Evolutionary conservation across 2,113 vertebrate species (phyloP).

Genomic region (Chaetodon trifascialis): DNA sequence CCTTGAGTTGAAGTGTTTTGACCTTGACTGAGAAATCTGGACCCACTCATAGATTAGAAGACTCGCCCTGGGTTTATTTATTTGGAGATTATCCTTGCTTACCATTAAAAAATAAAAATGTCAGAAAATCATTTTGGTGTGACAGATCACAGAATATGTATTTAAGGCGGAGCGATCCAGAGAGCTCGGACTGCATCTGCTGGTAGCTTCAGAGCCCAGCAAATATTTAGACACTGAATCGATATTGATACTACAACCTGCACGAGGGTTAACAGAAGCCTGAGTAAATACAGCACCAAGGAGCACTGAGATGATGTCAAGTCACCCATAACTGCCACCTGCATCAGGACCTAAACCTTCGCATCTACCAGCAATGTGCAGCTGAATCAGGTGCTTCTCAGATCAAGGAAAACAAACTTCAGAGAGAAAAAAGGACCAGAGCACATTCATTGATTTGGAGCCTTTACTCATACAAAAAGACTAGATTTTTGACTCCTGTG

Average conservation of each 20-base stretch:
- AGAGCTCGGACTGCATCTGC: constrained; percentile 9
- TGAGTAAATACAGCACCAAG: constrained; percentile 25
- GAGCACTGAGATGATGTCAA: background rate
- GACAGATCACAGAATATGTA: constrained; percentile 15
- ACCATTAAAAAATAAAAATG: constrained; percentile 5
- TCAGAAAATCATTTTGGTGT: constrained; percentile 5
- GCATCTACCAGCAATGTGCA: constrained; percentile 13
- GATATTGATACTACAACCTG: background rate
- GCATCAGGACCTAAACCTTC: constrained; percentile 20
- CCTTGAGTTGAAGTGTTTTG: constrained; percentile 45
- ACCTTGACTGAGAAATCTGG: constrained; percentile 57
- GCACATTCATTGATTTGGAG: constrained; percentile 18
- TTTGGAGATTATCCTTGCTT: background rate
- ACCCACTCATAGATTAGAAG: constrained; percentile 34
- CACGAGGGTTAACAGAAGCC: constrained; percentile 35
- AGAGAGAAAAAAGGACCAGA: constrained; percentile 14
- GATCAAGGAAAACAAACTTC: constrained; percentile 24
- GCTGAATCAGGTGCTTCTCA: constrained; percentile 21
- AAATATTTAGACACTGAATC: constrained; percentile 39
- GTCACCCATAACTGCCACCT: constrained; percentile 13
- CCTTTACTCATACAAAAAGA: background rate
- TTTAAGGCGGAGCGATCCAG: constrained; percentile 19
- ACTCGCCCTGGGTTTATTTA: background rate
- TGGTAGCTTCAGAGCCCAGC: constrained; percentile 20
- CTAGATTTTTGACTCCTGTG: background rate